Evolutionary conservation across 2,113 vertebrate genomes (phyloP), one percentile per base, ranked within the genome.

Genomic region (Petaurus breviceps): DNA sequence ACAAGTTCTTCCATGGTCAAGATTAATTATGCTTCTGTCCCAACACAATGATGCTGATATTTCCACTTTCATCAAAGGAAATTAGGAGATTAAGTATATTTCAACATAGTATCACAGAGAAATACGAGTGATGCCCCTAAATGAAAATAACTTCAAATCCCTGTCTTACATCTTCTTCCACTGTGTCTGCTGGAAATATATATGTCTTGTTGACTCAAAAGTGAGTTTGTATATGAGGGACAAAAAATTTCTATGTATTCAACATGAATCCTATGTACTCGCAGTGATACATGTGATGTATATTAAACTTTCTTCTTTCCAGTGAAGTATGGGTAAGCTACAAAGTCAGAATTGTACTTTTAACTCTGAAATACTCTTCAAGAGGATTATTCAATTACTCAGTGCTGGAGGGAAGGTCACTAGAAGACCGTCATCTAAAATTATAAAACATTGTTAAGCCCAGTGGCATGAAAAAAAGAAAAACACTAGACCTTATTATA

Each of bases 141-240:
- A 91, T 94, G 7, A 53, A 90, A 97, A 95, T 25, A 92, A 43
- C 2, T 49, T 1, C 92, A 77, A 94, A 92, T 94, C 68, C 51
- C 92, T 50, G 8, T 11, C 43, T 52, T 93, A 28, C 91, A 47
- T 57, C 46, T 92, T 93, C 8, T 22, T 61, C 11, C 47, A 24
- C 46, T 91, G 2, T 50, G 26, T 51, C 51, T 50, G 92, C 47
- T 95, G 68, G 90, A 24, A 19, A 90, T 57, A 95, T 94, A 95
- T 95, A 91, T 92, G 19, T 11, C 52, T 96, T n/a, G n/a, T 91
- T 91, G 94, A 49, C 54, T 6, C 3, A 96, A 97, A 77, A 94
- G 31, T 68, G 51, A 92, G 90, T 84, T 84, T 96, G 28, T 37
- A 95, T 77, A 93, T 96, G 24, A 57, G 92, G 24, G 93, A 84